Evolutionary conservation across 2,113 vertebrate genomes (phyloP), one percentile per base, ranked within the genome.

Genomic region (Edolisoma coerulescens): DNA sequence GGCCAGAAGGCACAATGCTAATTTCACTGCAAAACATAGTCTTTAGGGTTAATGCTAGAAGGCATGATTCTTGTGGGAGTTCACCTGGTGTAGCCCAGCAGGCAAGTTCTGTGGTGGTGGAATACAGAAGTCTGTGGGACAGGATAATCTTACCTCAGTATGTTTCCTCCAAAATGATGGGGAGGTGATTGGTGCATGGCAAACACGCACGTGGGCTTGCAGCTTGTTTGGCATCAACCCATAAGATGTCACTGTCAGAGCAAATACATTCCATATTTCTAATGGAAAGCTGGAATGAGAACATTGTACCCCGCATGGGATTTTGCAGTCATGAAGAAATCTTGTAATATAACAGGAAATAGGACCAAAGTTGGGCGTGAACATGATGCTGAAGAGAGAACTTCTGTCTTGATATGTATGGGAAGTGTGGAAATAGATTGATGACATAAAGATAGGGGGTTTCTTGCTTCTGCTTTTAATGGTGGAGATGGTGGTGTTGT

Each of bases 111-210:
- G 70, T 11, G 56, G 56, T 45, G 65, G 28, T 74, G 56, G 52
- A 71, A 75, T 5, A 32, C 70, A 92, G 32, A 75, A 94, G 26
- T n/a, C 56, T 49, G 75, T 94, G 56, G 91, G 86, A 82, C 45
- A 84, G 50, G 69, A 41, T 70, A 95, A 82, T 80, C 86, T 44
- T 53, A 70, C 65, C 79, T 57, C 75, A 75, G 65, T 71, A 59
- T 82, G 47, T 71, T 88, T 57, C 61, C 83, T 82, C 32, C 47
- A 49, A 57, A 79, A 35, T 8, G 70, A 90, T 10, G n/a, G 56
- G 70, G 91, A 87, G 71, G 60, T 74, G 91, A 87, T 84, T 85
- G 79, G 85, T 79, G 52, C 22, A 11, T 22, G 56, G 56, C 63
- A 79, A 75, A 75, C 69, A 45, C 0, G 13, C 11, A 53, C 18